Evolutionary conservation across 2,113 vertebrate genomes (phyloP).

Genomic region (Brachypodius melanocephalos): DNA sequence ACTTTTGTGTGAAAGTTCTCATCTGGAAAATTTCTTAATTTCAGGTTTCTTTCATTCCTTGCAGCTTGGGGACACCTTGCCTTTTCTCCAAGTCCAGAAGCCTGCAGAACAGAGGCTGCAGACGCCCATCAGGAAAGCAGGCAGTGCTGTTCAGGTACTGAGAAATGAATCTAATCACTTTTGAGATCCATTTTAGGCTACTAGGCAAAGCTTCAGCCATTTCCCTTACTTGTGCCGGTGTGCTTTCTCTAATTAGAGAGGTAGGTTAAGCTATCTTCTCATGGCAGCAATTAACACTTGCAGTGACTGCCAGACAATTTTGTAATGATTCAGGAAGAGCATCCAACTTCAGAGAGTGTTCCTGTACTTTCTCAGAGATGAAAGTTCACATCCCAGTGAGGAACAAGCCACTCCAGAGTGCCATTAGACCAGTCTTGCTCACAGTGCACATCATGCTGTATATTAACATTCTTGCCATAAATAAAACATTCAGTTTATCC

Average conservation of each 20-base stretch:
- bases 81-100: neutral
- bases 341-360: constrained; percentile 42
- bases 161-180: neutral
- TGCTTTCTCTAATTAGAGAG: constrained; percentile 31
- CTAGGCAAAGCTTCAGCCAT: neutral
- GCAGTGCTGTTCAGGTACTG: neutral
- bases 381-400: constrained; percentile 13
- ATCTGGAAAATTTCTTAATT: neutral
- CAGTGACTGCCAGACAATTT: constrained; percentile 42
- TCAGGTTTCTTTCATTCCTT: neutral
- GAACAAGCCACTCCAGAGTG: constrained; percentile 11
- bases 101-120: neutral
- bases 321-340: constrained; percentile 47
- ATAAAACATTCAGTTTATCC: constrained; percentile 32
- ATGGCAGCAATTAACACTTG: constrained; percentile 48
- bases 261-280: constrained; percentile 36
- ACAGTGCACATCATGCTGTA: neutral
- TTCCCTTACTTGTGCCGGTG: neutral
- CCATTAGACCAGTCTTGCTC: constrained; percentile 14
- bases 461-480: constrained; percentile 27
- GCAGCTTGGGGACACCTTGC: neutral
- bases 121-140: neutral
- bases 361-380: constrained; percentile 9
- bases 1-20: neutral
- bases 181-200: neutral